phyloP scores from a whole-genome alignment of 2,888 invertebrate genomes.

The Amphipyra tragopoginis region DNA sequence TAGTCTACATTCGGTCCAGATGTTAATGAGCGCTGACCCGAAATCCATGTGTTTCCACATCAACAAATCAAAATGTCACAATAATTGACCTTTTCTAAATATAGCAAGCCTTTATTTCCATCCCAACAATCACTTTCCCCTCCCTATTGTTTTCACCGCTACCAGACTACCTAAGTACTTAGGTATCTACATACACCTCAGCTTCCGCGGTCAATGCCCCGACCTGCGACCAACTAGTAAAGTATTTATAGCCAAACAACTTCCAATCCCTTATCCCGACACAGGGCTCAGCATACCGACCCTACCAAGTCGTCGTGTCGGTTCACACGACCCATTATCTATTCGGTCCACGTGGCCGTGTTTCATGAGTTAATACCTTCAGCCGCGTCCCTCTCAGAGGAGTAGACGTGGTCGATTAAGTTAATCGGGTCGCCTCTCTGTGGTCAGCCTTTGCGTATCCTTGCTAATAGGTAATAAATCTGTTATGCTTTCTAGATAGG shows the following conservation, averaged over 20 bases:
- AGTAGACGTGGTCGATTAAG: constrained; percentile 68
- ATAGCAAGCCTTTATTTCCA: no score
- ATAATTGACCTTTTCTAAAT: no score
- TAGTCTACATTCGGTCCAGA: no score
- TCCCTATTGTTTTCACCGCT: constrained; percentile 8
- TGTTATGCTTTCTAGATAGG: constrained; percentile 48
- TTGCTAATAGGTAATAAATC: constrained; percentile 61
- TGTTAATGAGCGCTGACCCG: no score
- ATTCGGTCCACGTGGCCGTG: constrained; percentile 63
- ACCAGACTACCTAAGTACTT: no score
- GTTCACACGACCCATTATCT: constrained; percentile 54
- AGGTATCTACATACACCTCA: background rate
- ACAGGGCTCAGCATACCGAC: constrained; percentile 23
- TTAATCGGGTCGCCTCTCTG: constrained; percentile 59
- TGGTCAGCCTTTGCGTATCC: constrained; percentile 57
- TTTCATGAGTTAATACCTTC: constrained; percentile 68
- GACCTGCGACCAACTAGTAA: background rate
- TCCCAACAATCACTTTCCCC: background rate
- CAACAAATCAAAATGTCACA: no score
- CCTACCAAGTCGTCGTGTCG: constrained; percentile 31
- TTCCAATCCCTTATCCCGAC: constrained; percentile 33
- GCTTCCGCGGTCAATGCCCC: constrained; percentile 20
- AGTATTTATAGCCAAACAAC: constrained; percentile 22
- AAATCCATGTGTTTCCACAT: no score
- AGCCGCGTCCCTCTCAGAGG: constrained; percentile 57